Percentiles rank a stretch among this genome's conserved stretches.
Evolutionary conservation across 2,113 vertebrate species (phyloP).

Genomic region (Nesoenas mayeri): DNA sequence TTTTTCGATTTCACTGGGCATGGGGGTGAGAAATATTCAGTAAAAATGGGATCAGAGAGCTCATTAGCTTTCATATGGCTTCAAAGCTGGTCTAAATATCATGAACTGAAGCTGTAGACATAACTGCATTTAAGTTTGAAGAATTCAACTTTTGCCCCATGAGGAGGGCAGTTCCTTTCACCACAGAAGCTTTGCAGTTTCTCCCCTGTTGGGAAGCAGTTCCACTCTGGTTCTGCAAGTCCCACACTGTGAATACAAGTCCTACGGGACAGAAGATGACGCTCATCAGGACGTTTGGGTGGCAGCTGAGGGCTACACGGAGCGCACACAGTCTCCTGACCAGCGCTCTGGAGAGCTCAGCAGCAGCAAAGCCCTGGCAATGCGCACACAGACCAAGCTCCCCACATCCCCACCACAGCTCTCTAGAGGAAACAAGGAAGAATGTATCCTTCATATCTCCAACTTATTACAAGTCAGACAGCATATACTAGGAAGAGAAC

Average conservation of each 20-base stretch:
- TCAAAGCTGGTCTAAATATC: not conserved
- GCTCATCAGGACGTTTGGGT: too few relatives aligned
- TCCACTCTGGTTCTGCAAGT: not conserved
- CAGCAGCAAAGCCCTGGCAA: not conserved
- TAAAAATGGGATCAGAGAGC: not conserved
- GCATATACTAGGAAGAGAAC: not conserved
- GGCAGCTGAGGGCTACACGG: not conserved
- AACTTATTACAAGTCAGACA: not conserved
- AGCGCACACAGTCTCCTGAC: not conserved
- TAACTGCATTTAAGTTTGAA: not conserved
- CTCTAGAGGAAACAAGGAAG: not conserved
- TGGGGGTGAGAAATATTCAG: not conserved
- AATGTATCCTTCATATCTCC: not conserved
- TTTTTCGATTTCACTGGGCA: not conserved
- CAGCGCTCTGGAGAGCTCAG: not conserved
- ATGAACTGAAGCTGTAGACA: not conserved
- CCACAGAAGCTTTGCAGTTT: not conserved
- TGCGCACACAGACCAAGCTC: not conserved
- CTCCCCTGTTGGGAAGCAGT: not conserved
- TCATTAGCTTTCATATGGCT: not conserved
- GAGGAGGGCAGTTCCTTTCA: not conserved
- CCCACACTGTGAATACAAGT: not conserved
- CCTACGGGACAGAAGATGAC: accelerated
- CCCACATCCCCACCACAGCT: not conserved
- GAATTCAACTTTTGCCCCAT: not conserved